Conservation (phyloP, 2,888 invertebrate species). For the Cryptocephalus moraei region DNA sequence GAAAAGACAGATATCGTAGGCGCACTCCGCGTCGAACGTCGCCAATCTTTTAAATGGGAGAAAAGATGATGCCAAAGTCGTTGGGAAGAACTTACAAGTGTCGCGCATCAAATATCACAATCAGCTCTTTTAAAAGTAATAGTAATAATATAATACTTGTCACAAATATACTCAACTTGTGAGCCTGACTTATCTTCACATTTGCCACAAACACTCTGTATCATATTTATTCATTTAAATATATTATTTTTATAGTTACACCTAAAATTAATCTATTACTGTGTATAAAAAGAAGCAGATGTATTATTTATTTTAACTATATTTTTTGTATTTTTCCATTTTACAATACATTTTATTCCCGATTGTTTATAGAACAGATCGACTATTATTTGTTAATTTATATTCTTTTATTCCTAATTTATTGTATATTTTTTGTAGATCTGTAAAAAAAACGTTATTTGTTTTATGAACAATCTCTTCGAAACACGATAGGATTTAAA, state of each 20-base stretch:
- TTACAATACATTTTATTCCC: slow-evolving; percentile 5
- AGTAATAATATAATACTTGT: too few species aligned
- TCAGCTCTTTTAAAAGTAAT: too few species aligned
- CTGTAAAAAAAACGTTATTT: slow-evolving; percentile 6
- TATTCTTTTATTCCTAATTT: slow-evolving; percentile 9
- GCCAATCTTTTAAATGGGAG: too few species aligned
- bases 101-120: too few species aligned
- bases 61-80: too few species aligned
- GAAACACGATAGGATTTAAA: not conserved
- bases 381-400: slow-evolving; percentile 5
- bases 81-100: too few species aligned
- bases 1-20: too few species aligned
- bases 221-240: not conserved
- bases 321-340: slow-evolving; percentile 1
- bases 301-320: not conserved
- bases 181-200: too few species aligned
- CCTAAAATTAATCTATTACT: not conserved
- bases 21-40: too few species aligned
- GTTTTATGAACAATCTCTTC: slow-evolving; percentile 6
- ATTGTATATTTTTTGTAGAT: slow-evolving; percentile 11
- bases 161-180: too few species aligned
- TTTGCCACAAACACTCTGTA: too few species aligned
- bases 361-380: slow-evolving; percentile 7
- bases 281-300: not conserved
- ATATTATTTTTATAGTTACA: not conserved